A percentile compares a stretch with the other conserved stretches of the same genome.
phyloP scores from a whole-genome alignment of 2,797 vertebrate species.

The Alfaro cultratus region DNA sequence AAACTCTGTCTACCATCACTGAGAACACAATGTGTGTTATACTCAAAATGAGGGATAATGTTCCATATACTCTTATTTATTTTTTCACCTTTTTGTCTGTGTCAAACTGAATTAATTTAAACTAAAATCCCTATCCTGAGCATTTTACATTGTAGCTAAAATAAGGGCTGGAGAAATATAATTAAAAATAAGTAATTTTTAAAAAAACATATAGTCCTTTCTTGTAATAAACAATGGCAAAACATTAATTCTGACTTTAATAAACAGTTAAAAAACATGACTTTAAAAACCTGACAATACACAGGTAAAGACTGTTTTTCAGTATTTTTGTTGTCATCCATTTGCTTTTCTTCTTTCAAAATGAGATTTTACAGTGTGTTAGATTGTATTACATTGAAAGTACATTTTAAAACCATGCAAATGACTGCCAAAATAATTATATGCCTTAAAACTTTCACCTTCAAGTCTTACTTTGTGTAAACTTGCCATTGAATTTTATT shows the following conservation, averaged over 20 bases:
- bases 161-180: not conserved
- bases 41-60: not conserved
- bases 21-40: not conserved
- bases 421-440: not conserved
- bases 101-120: not conserved
- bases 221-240: not conserved
- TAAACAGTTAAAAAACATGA: not conserved
- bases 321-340: not conserved
- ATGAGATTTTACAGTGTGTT: not conserved
- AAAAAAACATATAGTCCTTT: not conserved
- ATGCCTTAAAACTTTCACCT: not conserved
- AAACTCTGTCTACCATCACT: not conserved
- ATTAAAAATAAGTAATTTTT: not conserved
- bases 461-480: not conserved
- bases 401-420: not conserved
- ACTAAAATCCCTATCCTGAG: not conserved
- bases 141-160: not conserved
- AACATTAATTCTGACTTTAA: not conserved
- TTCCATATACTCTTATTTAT: not conserved
- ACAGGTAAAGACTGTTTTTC: not conserved
- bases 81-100: not conserved
- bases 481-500: not conserved
- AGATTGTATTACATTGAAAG: not conserved
- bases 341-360: not conserved
- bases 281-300: not conserved